Base-by-base conservation (phyloP, 1,140 invertebrate genomes). In the Chelonus insularis region DNA sequence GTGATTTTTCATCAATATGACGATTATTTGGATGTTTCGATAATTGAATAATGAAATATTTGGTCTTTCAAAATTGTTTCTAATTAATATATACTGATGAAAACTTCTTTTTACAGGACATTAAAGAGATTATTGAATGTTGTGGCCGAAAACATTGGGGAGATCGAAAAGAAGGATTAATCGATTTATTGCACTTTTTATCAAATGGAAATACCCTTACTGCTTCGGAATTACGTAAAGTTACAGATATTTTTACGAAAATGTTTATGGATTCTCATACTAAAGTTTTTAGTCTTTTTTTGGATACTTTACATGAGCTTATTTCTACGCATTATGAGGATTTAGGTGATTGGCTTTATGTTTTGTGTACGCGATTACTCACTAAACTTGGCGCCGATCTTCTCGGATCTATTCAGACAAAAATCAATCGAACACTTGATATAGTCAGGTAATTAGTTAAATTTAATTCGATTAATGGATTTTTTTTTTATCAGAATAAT, bases 241-340 rank as follows among this genome's bases (percentile, higher is more conserved):
- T 95, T 5, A 94, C 92, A 0, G 95, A 97, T 68, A 91, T 96
- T 63, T 94, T 97, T 72, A 92, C 93, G 41, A 93, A 94, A 83
- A 95, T 97, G 92, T 97, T 98, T 71, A 94, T 96, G 86, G 95
- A 98, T 78, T 92, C 94, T n/a, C 94, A 97, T 75, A 96, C 93
- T 1, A 97, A 97, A 82, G 93, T 97, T 47, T 95, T 97, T 78
- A 92, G 91, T 48, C 80, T 97, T 57, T 96, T 97, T 80, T 79
- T 98, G 68, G 96, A 98, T 70, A 93, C 94, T 0, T 84, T 98
- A 12, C 91, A 92, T 65, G 94, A 97, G 73, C 80, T 97, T 59
- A 90, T 98, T 47, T 80, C 86, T 62, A 89, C 89, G n/a, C 93
- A 98, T 79, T 89, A 88, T 62, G 85, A 87, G 62, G 93, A 97